Percentiles rank a stretch among this genome's conserved stretches.
These are phyloP conservation scores for Lasioglossum baleicum DNA, from an alignment of 1,140 invertebrate genomes.

Conservation along the genomic window DNA sequence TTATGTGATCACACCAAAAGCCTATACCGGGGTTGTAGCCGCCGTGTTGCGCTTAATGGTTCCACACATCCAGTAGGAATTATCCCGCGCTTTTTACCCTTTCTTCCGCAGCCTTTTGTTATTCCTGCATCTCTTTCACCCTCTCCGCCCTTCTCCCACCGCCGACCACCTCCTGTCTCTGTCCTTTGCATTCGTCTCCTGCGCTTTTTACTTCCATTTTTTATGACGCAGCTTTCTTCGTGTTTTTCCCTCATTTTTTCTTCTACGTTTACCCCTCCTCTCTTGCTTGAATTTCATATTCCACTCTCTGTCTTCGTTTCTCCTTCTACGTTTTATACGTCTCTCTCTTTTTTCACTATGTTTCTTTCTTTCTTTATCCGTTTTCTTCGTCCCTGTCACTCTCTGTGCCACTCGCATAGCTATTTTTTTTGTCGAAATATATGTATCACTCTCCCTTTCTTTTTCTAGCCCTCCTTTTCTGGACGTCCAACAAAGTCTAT, in stretches of 20 bases:
- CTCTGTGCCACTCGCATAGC: too few species aligned
- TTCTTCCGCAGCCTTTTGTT: background rate
- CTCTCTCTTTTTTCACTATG: too few species aligned
- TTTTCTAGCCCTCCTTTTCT: too few species aligned
- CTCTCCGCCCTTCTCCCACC: background rate
- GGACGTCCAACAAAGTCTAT: too few species aligned
- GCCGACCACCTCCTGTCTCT: background rate
- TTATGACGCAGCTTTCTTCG: background rate
- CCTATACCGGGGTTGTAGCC: constrained; percentile 49
- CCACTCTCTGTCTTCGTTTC: too few species aligned
- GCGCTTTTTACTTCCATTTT: background rate
- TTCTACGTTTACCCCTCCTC: too few species aligned
- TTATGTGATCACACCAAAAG: constrained; percentile 54
- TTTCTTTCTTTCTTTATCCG: too few species aligned
- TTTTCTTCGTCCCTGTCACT: too few species aligned
- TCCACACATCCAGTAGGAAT: constrained; percentile 52
- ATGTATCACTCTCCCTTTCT: too few species aligned
- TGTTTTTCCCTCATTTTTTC: background rate
- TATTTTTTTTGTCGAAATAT: too few species aligned
- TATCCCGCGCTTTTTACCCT: constrained; percentile 47
- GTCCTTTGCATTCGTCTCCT: constrained; percentile 24
- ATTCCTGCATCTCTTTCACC: background rate
- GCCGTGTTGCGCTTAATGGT: constrained; percentile 59
- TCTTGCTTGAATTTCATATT: too few species aligned
- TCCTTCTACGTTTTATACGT: too few species aligned